These are phyloP conservation scores for Gopherus evgoodei DNA, from an alignment of 2,113 vertebrate genomes.

Conservation along the genomic window DNA sequence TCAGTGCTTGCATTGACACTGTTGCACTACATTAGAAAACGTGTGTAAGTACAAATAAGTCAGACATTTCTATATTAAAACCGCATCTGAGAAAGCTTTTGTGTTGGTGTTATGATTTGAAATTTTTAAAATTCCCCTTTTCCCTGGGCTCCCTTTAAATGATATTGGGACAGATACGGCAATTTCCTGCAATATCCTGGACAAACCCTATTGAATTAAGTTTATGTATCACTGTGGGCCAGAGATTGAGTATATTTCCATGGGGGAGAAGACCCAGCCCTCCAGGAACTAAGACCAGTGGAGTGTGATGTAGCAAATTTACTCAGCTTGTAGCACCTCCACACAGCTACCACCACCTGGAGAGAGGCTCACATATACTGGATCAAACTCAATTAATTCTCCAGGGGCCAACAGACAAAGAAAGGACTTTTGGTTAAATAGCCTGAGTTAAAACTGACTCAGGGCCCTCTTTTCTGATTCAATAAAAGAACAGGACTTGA, in stretches of 20 bases:
- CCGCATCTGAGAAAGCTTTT: background rate
- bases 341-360: background rate
- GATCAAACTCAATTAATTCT: background rate
- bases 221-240: background rate
- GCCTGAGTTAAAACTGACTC: background rate
- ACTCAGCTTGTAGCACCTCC: background rate
- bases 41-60: background rate
- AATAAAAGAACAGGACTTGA: background rate
- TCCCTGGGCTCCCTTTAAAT: background rate
- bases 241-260: background rate
- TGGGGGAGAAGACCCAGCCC: background rate
- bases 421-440: background rate
- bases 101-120: background rate
- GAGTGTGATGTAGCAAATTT: background rate
- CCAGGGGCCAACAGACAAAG: background rate
- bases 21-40: background rate
- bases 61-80: background rate
- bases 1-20: background rate
- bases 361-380: background rate
- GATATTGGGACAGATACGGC: background rate
- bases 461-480: background rate
- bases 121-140: background rate
- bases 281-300: background rate
- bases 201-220: background rate
- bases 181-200: background rate